Conservation (phyloP, 2,113 vertebrate species). For the Pangasianodon gigas region DNA sequence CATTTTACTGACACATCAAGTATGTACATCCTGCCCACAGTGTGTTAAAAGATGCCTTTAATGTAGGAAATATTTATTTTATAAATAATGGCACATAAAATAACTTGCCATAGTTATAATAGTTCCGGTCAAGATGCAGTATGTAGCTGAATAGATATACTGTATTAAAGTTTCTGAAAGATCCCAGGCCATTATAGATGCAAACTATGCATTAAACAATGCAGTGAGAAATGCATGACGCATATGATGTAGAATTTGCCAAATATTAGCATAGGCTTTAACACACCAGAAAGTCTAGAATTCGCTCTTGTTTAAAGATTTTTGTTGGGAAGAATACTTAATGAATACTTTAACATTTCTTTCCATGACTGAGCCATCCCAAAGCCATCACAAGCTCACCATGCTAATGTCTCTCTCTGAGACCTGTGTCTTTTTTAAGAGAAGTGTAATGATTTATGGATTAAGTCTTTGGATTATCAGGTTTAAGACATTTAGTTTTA, state of each 20-base stretch:
- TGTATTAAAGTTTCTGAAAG: neutral
- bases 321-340: neutral
- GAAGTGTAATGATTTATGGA: neutral
- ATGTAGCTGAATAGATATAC: no score
- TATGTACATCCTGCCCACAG: neutral
- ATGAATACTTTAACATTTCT: neutral
- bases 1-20: no score
- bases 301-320: neutral
- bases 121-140: neutral
- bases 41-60: neutral
- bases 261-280: neutral
- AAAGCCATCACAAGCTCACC: neutral
- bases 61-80: neutral
- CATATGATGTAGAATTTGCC: neutral
- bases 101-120: neutral
- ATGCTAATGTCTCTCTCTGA: neutral
- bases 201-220: neutral
- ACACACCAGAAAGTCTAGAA: neutral
- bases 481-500: neutral
- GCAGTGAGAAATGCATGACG: neutral
- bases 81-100: neutral
- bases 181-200: no score
- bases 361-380: neutral
- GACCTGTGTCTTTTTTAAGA: neutral
- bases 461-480: neutral